Conservation (phyloP, 2,888 invertebrate genomes). For the Suillia variegata region DNA sequence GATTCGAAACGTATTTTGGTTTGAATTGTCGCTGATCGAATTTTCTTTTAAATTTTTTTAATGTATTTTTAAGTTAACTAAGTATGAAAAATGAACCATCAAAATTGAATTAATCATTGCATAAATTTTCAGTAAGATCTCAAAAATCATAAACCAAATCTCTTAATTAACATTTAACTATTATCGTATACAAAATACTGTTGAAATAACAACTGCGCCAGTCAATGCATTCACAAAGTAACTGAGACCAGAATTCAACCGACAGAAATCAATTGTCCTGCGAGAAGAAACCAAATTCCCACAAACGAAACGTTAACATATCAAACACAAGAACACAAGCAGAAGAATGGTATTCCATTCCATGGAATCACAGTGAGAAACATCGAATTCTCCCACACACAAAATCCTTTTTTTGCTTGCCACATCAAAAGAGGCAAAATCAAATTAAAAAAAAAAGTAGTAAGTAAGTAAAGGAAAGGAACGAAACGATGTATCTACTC, state of each 20-base stretch:
- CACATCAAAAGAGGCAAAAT: neutral
- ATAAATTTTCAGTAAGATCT: too few relatives aligned
- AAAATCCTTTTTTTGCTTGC: neutral
- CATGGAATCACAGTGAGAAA: neutral
- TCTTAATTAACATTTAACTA: neutral
- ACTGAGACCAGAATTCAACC: too few relatives aligned
- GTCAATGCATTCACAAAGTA: too few relatives aligned
- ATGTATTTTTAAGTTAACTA: too few relatives aligned
- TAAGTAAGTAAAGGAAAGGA: conserved; percentile 33
- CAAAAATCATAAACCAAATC: too few relatives aligned
- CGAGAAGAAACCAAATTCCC: neutral
- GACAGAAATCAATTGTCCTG: neutral
- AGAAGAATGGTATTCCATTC: neutral
- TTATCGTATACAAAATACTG: neutral
- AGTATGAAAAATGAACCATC: too few relatives aligned
- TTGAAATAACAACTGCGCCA: neutral
- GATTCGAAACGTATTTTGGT: too few relatives aligned
- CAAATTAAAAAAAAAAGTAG: conserved; percentile 7
- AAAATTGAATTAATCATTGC: too few relatives aligned
- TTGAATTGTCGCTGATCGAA: too few relatives aligned
- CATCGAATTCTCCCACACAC: neutral
- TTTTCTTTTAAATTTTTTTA: too few relatives aligned
- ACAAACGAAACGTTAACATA: too few relatives aligned
- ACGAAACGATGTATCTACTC: too few relatives aligned
- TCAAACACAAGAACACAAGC: neutral